Percentiles rank a stretch among this genome's conserved stretches.
phyloP scores from a whole-genome alignment of 1,140 invertebrate genomes.

The Hyposmocoma kahamanoa region DNA sequence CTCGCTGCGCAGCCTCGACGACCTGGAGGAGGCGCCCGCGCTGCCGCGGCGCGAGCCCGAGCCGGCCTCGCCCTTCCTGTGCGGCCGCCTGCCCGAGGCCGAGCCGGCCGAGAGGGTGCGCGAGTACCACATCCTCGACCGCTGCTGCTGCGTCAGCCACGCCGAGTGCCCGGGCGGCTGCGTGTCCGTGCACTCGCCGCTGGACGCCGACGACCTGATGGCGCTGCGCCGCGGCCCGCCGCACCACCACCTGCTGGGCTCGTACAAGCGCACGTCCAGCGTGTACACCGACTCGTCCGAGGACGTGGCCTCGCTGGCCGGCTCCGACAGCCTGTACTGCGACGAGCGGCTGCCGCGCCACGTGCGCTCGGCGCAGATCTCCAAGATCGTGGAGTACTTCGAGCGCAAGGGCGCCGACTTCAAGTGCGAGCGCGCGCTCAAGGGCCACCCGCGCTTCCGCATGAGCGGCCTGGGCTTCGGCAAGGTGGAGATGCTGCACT shows the following conservation, averaged over 20 bases:
- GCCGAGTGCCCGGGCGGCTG: conserved; percentile 28
- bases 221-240: conserved; percentile 23
- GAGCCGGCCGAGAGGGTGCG: conserved; percentile 15
- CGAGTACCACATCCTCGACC: conserved; percentile 46
- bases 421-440: conserved; percentile 40
- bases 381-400: conserved; percentile 91
- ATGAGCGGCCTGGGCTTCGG: conserved; percentile 15
- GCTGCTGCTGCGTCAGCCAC: conserved; percentile 34
- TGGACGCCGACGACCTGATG: conserved; percentile 22
- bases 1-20: conserved; percentile 77
- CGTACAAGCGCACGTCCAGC: conserved; percentile 83
- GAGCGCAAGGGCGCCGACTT: conserved; percentile 79
- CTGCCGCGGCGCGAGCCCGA: conserved; percentile 29
- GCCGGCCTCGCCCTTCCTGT: conserved; percentile 39
- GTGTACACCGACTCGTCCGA: conserved; percentile 91
- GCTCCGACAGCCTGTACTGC: conserved; percentile 81
- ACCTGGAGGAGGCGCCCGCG: conserved; percentile 62
- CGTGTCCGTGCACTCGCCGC: conserved; percentile 26
- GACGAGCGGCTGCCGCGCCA: conserved; percentile 76
- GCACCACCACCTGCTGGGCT: conserved; percentile 71
- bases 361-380: conserved; percentile 81
- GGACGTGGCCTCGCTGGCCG: conserved; percentile 86
- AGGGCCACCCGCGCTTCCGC: conserved; percentile 18
- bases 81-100: conserved; percentile 24
- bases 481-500: conserved; percentile 25